These are phyloP conservation scores for Molossus molossus DNA, from an alignment of 2,797 vertebrate species.

Conservation along the genomic window DNA sequence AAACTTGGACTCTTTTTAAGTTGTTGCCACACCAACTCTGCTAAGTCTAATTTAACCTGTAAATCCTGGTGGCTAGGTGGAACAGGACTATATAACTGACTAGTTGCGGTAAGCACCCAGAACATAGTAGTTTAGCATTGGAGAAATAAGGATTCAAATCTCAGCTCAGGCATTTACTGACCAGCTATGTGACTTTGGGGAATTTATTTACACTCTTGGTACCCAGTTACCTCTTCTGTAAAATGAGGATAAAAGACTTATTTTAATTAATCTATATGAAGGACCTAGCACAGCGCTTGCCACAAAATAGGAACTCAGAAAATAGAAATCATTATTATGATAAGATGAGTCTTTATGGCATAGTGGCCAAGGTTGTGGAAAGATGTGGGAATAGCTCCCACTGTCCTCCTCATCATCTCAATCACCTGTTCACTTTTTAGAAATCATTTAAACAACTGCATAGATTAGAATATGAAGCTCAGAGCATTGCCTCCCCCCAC, in stretches of 20 bases:
- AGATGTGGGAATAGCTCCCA: neutral
- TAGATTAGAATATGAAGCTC: neutral
- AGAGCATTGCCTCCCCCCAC: neutral
- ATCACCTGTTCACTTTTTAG: neutral
- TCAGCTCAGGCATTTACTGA: neutral
- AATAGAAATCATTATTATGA: neutral
- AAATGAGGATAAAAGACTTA: neutral
- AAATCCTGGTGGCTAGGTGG: neutral
- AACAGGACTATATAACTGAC: neutral
- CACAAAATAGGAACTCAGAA: constrained; percentile 11
- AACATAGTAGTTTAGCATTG: neutral
- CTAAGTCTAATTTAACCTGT: neutral
- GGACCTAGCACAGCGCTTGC: neutral
- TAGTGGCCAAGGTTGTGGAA: neutral
- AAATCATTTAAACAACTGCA: neutral
- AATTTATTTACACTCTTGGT: neutral
- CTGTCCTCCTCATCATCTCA: neutral
- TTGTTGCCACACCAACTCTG: neutral
- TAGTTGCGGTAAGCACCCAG: neutral
- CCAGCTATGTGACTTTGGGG: neutral
- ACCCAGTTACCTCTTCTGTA: neutral
- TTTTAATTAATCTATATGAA: constrained; percentile 15
- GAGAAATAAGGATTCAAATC: constrained; percentile 16
- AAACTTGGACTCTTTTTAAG: neutral
- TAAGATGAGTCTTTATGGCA: neutral